Evolutionary conservation across 2,113 vertebrate genomes (phyloP).

Genomic region (pig (Sus scrofa)): T2T-Sscrofa CM000825.6:72020001-72020500

Average conservation of each 20-base stretch:
- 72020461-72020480: background rate
- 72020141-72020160: background rate
- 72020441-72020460: background rate
- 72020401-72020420: background rate
- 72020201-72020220: conserved; percentile 12
- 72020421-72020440: background rate
- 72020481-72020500: background rate
- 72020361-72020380: background rate
- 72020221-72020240: background rate
- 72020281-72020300: background rate
- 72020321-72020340: background rate
- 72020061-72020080: conserved; percentile 9
- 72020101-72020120: background rate
- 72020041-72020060: background rate
- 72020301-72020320: background rate
- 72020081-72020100: background rate
- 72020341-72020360: background rate
- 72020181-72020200: background rate
- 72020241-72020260: background rate
- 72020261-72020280: background rate
- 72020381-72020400: background rate
- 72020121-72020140: conserved; percentile 19
- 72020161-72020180: background rate
- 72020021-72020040: background rate
- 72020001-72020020: background rate